Percentiles rank a stretch among this genome's conserved stretches.
Conservation (phyloP, 2,113 vertebrate species). For the Regulus satrapa region DNA sequence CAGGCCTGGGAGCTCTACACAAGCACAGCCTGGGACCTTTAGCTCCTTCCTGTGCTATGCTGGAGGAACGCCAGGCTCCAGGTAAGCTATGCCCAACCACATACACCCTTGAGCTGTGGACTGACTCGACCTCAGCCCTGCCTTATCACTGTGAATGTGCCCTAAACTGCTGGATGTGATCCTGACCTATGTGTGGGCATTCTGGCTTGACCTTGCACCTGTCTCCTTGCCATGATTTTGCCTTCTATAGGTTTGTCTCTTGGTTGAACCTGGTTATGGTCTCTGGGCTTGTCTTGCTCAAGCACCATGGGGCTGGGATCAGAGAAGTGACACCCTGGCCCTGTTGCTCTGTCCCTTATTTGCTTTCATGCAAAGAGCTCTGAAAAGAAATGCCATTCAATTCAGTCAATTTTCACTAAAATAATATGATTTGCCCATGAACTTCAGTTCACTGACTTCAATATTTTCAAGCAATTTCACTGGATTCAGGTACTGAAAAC, state of each 20-base stretch:
- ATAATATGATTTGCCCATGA: not conserved
- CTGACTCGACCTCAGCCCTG: not conserved
- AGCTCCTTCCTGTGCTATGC: not conserved
- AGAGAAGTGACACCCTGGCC: not conserved
- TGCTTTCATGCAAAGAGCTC: not conserved
- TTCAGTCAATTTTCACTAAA: not conserved
- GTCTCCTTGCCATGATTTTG: not conserved
- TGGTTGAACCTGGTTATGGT: rapidly evolving
- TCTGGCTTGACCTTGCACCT: not conserved
- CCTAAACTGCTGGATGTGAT: not conserved
- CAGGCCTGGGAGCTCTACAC: not conserved
- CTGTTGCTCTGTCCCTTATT: not conserved
- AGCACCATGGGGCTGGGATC: too few species aligned
- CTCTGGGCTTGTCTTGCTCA: not conserved
- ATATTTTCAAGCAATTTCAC: not conserved
- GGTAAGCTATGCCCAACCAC: not conserved
- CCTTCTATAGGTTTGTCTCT: not conserved
- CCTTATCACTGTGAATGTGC: not conserved
- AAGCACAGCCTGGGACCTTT: not conserved
- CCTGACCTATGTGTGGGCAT: not conserved
- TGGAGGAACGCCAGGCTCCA: not conserved
- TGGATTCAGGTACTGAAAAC: not conserved
- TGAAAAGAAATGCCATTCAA: not conserved
- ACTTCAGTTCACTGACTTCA: not conserved
- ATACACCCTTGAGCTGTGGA: not conserved